Base-by-base conservation (phyloP, 2,888 invertebrate species). In the Arctia plantaginis region DNA sequence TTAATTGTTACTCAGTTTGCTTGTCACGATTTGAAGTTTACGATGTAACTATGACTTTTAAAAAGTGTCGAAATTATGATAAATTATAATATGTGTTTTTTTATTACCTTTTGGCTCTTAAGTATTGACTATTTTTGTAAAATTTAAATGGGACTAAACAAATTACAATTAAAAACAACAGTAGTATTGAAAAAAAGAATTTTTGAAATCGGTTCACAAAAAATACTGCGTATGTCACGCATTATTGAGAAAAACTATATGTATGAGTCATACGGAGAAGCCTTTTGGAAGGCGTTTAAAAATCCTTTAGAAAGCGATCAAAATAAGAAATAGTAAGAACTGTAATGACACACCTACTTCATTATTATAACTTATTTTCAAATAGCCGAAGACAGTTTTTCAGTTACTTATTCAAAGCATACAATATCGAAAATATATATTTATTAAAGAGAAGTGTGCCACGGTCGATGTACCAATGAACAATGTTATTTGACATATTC, bases 401-500 rank as follows among this genome's bases (percentile, higher is more conserved):
- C 39, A n/a, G 41, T 72, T 67, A 72, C 44, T 39, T 55, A 39
- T 33, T 59, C 47, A 65, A 74, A 59, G 67, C 70, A 59, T 75
- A 71, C 64, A 64, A 73, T 71, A 74, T 73, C 33, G 44, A 64
- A 75, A 33, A 51, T 7, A 20, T 66, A 39, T 33, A 69, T 65
- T 73, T 69, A 65, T 75, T 73, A 72, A 77, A 74, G 39, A 76
- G 18, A 87, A 84, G 80, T 88, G 77, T 83, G 88, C 79, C 87
- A 87, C 77, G 88, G 87, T 81, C 87, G 77, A 74, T 75, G 75
- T 74, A 75, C 76, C 73, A 81, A 83, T 77, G 82, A 77, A 78
- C 78, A 78, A 72, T 74, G 73, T 77, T 77, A 76, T 76, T 79
- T 86, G 86, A 85, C 84, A 85, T 62, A 84, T 86, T 84, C 80